These are phyloP conservation scores for Podarcis lilfordi DNA, from an alignment of 2,797 vertebrate genomes.

Conservation along the genomic window DNA sequence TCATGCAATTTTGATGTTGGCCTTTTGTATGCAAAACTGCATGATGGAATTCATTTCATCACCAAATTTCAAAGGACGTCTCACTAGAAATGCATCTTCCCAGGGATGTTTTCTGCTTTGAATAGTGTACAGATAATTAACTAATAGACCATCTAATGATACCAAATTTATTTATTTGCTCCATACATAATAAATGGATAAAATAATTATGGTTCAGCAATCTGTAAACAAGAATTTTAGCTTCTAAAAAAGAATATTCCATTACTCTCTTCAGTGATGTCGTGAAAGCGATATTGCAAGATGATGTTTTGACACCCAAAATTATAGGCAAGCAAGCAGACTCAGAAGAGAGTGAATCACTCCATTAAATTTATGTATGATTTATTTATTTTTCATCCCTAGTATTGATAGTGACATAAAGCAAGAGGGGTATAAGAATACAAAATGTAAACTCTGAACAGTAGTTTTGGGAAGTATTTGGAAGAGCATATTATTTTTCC, in stretches of 20 bases:
- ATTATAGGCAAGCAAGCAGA: constrained; percentile 40
- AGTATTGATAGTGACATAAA: background rate
- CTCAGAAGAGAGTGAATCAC: constrained; percentile 30
- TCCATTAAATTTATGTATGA: constrained; percentile 16
- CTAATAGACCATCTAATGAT: constrained; percentile 60
- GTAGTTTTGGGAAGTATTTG: background rate
- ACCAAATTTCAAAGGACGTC: constrained; percentile 38
- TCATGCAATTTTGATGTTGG: constrained; percentile 24
- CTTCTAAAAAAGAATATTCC: constrained; percentile 23
- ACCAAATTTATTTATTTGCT: constrained; percentile 50
- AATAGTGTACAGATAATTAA: constrained; percentile 60
- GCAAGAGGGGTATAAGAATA: background rate
- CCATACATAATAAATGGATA: constrained; percentile 57
- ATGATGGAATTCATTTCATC: background rate
- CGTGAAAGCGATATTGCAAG: background rate
- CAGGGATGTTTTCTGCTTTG: constrained; percentile 32
- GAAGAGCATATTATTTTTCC: background rate
- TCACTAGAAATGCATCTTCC: constrained; percentile 18
- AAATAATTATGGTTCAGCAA: constrained; percentile 51
- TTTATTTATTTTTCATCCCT: constrained; percentile 19
- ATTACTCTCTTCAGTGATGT: constrained; percentile 4
- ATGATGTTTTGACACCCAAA: constrained; percentile 37
- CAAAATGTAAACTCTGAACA: background rate
- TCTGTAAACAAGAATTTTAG: constrained; percentile 51
- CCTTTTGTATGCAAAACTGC: constrained; percentile 32